Conservation (phyloP, 2,888 invertebrate species). For the Stramonita haemastoma region DNA sequence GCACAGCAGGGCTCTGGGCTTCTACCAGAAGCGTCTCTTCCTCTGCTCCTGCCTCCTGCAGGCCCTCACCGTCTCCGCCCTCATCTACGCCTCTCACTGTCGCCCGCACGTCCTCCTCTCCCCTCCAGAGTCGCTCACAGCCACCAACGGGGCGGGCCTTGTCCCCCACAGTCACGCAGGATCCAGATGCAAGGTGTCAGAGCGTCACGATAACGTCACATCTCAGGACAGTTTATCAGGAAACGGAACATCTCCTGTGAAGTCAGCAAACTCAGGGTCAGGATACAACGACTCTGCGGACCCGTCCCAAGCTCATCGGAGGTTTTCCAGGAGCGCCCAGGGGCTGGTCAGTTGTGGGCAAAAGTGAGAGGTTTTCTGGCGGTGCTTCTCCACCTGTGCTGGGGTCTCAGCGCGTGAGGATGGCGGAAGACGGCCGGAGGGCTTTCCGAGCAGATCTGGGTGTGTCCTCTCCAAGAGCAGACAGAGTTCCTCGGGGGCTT, state of each 20-base stretch:
- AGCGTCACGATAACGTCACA: too few relatives aligned
- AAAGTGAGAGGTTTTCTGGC: background rate
- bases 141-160: slow-evolving; percentile 29
- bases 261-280: background rate
- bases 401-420: background rate
- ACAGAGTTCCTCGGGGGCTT: background rate
- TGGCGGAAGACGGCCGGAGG: background rate
- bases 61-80: slow-evolving; percentile 55
- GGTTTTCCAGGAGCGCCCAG: background rate
- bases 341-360: background rate
- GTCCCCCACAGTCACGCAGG: background rate
- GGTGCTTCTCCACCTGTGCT: background rate
- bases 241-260: background rate
- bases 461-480: background rate
- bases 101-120: slow-evolving; percentile 48
- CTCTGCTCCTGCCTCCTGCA: slow-evolving; percentile 57
- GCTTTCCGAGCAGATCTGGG: too few relatives aligned
- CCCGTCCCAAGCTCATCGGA: background rate
- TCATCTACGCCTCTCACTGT: slow-evolving; percentile 55
- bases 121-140: background rate
- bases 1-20: slow-evolving; percentile 64
- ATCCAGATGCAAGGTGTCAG: background rate
- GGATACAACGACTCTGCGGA: background rate
- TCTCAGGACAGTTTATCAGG: background rate
- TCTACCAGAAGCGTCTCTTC: slow-evolving; percentile 65